phyloP scores from a whole-genome alignment of 2,113 vertebrate species.

The Gracilinanus agilis region DNA sequence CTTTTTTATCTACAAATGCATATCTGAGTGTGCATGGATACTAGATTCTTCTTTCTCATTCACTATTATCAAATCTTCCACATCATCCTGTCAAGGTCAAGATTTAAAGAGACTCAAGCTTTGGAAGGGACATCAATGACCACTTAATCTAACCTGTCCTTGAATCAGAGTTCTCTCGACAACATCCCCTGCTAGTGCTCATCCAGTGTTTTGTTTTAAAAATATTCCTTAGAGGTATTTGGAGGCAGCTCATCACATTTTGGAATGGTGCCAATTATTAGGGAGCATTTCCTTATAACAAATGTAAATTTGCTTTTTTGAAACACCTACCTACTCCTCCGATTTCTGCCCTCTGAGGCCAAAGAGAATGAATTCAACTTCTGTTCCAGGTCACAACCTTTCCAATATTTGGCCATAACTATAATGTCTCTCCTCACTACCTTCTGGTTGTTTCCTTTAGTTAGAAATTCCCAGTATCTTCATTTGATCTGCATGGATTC shows the following conservation, averaged over 20 bases:
- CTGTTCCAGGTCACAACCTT: neutral
- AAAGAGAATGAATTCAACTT: neutral
- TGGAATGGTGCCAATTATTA: neutral
- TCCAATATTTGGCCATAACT: neutral
- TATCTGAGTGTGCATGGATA: neutral
- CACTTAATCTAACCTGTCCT: neutral
- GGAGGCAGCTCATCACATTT: neutral
- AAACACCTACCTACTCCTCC: neutral
- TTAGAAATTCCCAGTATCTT: neutral
- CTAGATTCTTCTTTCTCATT: neutral
- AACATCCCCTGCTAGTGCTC: neutral
- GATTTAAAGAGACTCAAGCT: neutral
- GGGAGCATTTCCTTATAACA: neutral
- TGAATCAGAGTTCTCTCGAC: neutral
- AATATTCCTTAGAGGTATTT: neutral
- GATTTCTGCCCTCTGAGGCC: neutral
- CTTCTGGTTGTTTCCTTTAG: neutral
- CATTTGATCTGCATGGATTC: neutral
- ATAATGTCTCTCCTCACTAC: neutral
- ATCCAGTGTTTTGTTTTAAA: neutral
- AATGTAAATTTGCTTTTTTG: neutral
- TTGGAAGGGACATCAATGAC: neutral
- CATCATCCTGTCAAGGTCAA: neutral
- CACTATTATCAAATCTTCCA: neutral
- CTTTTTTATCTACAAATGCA: conserved; percentile 19